Conservation (phyloP, 2,113 vertebrate genomes). For the Megaleporinus macrocephalus region DNA sequence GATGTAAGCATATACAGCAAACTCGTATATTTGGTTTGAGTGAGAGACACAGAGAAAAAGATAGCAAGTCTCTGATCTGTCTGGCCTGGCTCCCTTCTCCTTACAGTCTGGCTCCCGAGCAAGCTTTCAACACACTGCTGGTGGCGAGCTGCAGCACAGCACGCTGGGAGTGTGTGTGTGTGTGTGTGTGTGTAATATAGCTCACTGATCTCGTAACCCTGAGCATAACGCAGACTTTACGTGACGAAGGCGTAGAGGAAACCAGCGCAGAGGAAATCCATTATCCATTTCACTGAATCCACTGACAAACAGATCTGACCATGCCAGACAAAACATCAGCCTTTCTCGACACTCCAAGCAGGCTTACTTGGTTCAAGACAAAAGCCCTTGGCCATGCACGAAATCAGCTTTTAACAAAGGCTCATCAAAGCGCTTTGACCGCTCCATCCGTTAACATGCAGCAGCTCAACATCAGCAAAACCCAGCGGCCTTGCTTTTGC, state of each 20-base stretch:
- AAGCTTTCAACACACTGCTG: constrained; percentile 23
- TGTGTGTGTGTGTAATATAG: constrained; percentile 7
- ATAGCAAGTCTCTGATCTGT: neutral
- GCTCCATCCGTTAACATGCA: neutral
- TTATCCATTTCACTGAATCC: constrained; percentile 10
- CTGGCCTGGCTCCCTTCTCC: neutral
- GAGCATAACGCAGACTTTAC: neutral
- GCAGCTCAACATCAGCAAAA: neutral
- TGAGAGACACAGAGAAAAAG: constrained; percentile 12
- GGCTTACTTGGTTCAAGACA: neutral
- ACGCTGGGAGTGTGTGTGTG: neutral
- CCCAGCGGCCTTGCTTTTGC: neutral
- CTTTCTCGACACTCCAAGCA: neutral
- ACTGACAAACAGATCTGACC: neutral
- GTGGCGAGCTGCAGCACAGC: neutral
- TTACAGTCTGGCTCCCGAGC: neutral
- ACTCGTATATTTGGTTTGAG: neutral
- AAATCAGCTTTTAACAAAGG: neutral
- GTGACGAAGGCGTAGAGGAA: neutral
- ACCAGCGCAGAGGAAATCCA: neutral
- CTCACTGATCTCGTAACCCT: neutral
- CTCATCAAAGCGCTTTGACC: neutral
- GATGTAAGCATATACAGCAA: neutral
- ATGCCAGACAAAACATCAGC: neutral
- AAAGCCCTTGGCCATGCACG: neutral